phyloP scores from a whole-genome alignment of 2,888 invertebrate species.

The Sphaerophoria rueppellii region DNA sequence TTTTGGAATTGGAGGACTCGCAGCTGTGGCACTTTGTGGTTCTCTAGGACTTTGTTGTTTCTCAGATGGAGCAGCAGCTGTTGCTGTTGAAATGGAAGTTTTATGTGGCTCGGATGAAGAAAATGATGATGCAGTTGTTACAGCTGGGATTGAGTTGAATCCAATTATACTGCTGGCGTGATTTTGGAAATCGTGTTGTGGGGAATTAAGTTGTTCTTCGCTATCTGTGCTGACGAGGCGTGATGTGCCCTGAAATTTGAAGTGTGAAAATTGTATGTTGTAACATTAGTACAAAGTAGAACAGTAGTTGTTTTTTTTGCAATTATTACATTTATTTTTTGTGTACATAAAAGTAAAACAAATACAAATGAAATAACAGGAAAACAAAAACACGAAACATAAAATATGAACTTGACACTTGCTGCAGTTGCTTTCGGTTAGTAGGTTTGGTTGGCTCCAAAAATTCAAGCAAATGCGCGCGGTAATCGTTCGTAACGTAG shows the following conservation, averaged over 20 bases:
- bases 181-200: constrained; percentile 77
- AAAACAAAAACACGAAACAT: constrained; percentile 57
- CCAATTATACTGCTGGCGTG: constrained; percentile 64
- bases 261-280: background rate
- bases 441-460: background rate
- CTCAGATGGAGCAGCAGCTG: constrained; percentile 46
- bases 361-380: constrained; percentile 7
- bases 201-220: constrained; percentile 85
- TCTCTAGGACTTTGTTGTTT: constrained; percentile 77
- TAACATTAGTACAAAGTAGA: background rate
- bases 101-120: constrained; percentile 60
- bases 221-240: constrained; percentile 87
- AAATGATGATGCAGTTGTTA: constrained; percentile 55
- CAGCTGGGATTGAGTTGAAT: constrained; percentile 66
- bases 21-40: constrained; percentile 68
- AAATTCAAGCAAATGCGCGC: constrained; percentile 57
- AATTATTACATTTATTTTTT: constrained; percentile 21
- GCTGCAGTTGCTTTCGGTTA: too few relatives aligned
- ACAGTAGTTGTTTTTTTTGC: background rate
- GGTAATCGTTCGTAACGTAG: constrained; percentile 11
- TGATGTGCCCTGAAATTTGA: constrained; percentile 83
- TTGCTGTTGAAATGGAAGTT: constrained; percentile 63
- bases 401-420: constrained; percentile 47
- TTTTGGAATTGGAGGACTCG: constrained; percentile 66
- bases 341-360: background rate